phyloP scores from a whole-genome alignment of 2,888 invertebrate species.

The Pseudococcus longispinus region DNA sequence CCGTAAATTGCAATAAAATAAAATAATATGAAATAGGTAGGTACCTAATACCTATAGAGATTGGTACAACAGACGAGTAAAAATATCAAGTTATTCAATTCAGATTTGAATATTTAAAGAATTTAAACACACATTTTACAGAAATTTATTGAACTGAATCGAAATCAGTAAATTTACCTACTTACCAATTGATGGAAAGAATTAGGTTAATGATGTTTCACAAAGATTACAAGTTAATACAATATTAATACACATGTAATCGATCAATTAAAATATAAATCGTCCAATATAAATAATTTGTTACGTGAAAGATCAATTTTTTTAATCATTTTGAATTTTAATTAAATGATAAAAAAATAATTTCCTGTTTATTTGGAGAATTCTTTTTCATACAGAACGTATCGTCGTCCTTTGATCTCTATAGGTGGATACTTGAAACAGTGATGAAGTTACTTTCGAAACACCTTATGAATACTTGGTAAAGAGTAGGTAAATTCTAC shows the following conservation, averaged over 20 bases:
- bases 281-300: background rate
- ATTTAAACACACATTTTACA: background rate
- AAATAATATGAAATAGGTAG: no score
- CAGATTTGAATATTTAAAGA: no score
- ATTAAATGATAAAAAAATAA: background rate
- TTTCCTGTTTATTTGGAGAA: background rate
- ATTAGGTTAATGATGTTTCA: background rate
- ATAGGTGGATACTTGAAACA: background rate
- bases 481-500: constrained; percentile 29
- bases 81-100: no score
- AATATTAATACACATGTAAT: background rate
- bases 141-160: background rate
- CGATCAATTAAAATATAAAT: background rate
- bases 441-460: background rate
- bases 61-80: no score
- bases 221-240: background rate
- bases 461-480: constrained; percentile 16
- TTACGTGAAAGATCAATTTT: background rate
- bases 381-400: background rate
- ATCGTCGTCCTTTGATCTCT: background rate
- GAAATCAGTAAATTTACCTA: no score
- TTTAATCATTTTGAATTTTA: background rate
- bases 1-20: no score
- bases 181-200: background rate
- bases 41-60: no score